Base-by-base conservation (phyloP, 1,140 invertebrate genomes). In the Drosophila obscura region DNA sequence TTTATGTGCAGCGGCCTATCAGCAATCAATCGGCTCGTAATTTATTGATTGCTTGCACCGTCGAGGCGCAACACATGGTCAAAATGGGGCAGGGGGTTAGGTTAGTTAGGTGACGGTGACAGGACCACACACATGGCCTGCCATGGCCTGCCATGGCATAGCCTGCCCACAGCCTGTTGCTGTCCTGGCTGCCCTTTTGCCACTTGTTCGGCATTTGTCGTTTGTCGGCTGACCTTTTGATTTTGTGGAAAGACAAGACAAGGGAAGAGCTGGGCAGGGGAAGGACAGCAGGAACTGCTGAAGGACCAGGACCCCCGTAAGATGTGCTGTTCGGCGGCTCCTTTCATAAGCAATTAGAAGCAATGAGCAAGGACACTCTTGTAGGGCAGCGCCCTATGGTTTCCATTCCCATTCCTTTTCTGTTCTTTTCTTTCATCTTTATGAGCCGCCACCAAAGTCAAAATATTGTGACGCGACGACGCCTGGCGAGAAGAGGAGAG, bases 361-460 rank as follows among this genome's bases (percentile, higher is more conserved):
- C 82, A 85, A 87, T 87, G 82, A 85, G 77, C 78, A 85, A 85
- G 82, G 82, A 85, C 82, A 85, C 73, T 84, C 52, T 61, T n/a
- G n/a, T n/a, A n/a, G 13, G 22, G 19, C 48, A 31, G 44, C 50
- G 53, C 53, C 5, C 11, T 2, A 39, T 39, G 11, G 50, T 61
- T 59, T 59, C 39, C 56, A 50, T 45, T 46, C 22, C 22, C 1
- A 3, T 28, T 22, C 48, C 9, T 15, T 19, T 15, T 43, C 39
- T 16, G 28, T 73, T 74, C 77, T 73, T 78, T 77, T 44, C 19
- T 44, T 44, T 49, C 48, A 68, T 69, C 64, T 57, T 73, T 79
- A 67, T 74, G 69, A 57, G 64, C 73, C 58, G 66, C 66, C 55
- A 58, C 48, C 53, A 56, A 71, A 87, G 82, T 85, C 82, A 85